Conservation (phyloP, 2,888 invertebrate genomes). For the Agriopis leucophaearia region DNA sequence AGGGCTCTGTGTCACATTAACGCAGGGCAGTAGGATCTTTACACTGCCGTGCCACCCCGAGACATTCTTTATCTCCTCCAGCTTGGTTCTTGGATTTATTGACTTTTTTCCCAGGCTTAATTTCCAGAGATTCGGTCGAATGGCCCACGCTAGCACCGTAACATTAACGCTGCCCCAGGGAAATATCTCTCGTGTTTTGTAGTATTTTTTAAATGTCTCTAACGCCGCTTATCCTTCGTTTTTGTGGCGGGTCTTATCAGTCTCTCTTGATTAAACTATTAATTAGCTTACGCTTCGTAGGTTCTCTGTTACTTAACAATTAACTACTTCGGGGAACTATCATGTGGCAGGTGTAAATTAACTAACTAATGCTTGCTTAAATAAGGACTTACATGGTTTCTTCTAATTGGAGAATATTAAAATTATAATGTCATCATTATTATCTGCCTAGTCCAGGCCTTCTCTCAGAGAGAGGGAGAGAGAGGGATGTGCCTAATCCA, state of each 20-base stretch:
- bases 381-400: neutral
- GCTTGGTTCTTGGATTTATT: conserved; percentile 80
- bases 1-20: conserved; percentile 71
- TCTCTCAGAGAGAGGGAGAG: no score
- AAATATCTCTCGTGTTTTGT: conserved; percentile 80
- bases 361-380: neutral
- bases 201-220: conserved; percentile 76
- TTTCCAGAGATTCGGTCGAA: conserved; percentile 84
- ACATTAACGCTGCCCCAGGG: conserved; percentile 81
- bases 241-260: conserved; percentile 48
- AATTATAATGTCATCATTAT: no score
- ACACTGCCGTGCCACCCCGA: conserved; percentile 52
- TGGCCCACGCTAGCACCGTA: conserved; percentile 79
- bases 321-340: conserved; percentile 29
- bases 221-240: conserved; percentile 49
- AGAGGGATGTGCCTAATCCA: no score
- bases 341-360: neutral
- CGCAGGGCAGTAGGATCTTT: conserved; percentile 49
- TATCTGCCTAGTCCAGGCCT: no score
- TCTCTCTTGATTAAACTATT: conserved; percentile 51
- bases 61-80: conserved; percentile 78
- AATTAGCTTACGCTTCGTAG: conserved; percentile 43
- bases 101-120: conserved; percentile 83
- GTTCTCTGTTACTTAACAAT: conserved; percentile 33
- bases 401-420: neutral